Conservation (phyloP, 2,113 vertebrate species). For the Prochilodus magdalenae region DNA sequence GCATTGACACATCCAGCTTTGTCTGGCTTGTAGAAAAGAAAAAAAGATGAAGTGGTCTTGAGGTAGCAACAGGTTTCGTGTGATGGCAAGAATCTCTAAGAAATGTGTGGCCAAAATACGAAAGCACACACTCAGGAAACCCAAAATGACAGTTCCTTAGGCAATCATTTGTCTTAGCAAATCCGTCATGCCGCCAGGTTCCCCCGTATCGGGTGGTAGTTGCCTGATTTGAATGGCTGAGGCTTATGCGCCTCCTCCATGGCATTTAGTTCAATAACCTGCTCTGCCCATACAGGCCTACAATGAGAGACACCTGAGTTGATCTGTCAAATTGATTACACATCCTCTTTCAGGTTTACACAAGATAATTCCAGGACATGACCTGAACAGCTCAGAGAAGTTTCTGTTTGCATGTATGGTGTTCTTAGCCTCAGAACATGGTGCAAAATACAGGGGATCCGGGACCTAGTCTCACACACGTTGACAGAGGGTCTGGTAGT, state of each 20-base stretch:
- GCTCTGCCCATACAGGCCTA: neutral
- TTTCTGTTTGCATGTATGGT: no score
- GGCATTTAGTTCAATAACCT: neutral
- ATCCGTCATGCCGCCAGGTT: no score
- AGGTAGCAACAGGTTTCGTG: neutral
- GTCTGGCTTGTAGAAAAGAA: no score
- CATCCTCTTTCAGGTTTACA: neutral
- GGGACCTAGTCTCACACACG: no score
- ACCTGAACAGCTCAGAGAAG: no score
- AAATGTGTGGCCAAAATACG: neutral
- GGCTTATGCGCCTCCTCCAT: no score
- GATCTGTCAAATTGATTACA: neutral
- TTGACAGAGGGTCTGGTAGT: no score
- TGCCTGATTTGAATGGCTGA: no score
- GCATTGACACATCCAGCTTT: neutral
- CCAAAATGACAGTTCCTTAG: neutral
- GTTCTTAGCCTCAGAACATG: no score
- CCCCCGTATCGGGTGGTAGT: neutral
- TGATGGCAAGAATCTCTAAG: neutral
- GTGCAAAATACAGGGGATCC: no score
- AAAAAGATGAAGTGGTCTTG: constrained; percentile 12
- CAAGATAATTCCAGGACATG: no score
- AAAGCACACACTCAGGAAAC: neutral
- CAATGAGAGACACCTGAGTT: neutral
- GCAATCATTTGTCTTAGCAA: no score